A percentile compares a stretch with the other conserved stretches of the same genome.
Evolutionary conservation across 2,113 vertebrate genomes (phyloP).

Genomic region (Phyllostomus hastatus): DNA sequence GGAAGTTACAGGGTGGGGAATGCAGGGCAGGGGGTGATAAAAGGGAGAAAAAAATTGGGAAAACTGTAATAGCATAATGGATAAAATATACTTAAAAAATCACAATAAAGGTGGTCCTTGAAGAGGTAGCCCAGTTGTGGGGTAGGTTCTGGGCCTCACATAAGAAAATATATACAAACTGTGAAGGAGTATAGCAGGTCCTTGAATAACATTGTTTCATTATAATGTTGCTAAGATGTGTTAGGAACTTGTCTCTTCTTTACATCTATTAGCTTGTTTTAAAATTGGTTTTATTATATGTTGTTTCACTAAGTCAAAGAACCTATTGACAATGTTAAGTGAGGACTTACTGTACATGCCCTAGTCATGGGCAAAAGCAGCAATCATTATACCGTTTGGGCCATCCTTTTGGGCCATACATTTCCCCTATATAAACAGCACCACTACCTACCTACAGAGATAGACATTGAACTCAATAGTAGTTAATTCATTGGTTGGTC

Average conservation of each 20-base stretch:
- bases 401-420: background rate
- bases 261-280: background rate
- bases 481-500: background rate
- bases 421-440: background rate
- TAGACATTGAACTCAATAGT: background rate
- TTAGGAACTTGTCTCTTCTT: background rate
- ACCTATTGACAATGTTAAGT: background rate
- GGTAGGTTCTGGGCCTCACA: background rate
- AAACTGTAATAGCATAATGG: too few relatives aligned
- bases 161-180: background rate
- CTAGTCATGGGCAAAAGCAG: background rate
- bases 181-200: background rate
- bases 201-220: background rate
- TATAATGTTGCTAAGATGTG: background rate
- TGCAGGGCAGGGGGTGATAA: too few relatives aligned
- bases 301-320: background rate
- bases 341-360: background rate
- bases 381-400: background rate
- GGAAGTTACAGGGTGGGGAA: too few relatives aligned
- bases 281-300: background rate
- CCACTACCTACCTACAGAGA: background rate
- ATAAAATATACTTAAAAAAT: too few relatives aligned
- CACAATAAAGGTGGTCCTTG: background rate
- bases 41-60: too few relatives aligned
- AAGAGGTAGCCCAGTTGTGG: background rate